phyloP scores from a whole-genome alignment of 2,797 vertebrate genomes.

The Sebastiscus albofasciatus region DNA sequence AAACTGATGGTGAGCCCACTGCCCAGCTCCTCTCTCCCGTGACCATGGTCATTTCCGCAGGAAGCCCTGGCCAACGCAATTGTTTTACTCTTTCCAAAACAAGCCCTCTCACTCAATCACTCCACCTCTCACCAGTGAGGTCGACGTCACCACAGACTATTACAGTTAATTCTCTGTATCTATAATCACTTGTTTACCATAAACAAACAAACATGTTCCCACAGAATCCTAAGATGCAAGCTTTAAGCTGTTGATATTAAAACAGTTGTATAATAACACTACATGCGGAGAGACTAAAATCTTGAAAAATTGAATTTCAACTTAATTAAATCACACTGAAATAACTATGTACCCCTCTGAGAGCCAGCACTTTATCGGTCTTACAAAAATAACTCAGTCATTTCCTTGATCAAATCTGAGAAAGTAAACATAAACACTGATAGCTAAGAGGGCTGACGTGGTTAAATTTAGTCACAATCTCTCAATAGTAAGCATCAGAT shows the following conservation, averaged over 20 bases:
- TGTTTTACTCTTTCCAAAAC: slow-evolving; percentile 69
- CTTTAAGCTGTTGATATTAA: neutral
- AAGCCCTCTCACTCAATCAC: slow-evolving; percentile 42
- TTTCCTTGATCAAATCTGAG: slow-evolving; percentile 33
- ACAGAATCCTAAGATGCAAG: neutral
- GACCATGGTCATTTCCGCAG: slow-evolving; percentile 73
- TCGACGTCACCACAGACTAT: neutral
- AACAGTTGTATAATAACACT: neutral
- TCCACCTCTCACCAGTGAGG: slow-evolving; percentile 9
- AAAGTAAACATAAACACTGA: slow-evolving; percentile 29
- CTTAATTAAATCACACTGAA: neutral
- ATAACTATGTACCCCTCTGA: neutral
- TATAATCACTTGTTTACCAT: slow-evolving; percentile 2
- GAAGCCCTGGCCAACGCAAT: slow-evolving; percentile 62
- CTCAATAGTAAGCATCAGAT: neutral
- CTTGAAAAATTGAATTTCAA: neutral
- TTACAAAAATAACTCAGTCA: slow-evolving; percentile 1
- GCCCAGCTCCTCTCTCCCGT: slow-evolving; percentile 42
- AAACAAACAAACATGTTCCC: neutral
- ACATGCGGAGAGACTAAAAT: neutral
- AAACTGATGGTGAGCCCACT: slow-evolving; percentile 3
- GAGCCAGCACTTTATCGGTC: neutral
- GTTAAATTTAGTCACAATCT: neutral
- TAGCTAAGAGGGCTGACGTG: neutral
- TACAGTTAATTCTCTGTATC: neutral